Conservation (phyloP, 2,888 invertebrate genomes). For the Petrolisthes manimaculis region DNA sequence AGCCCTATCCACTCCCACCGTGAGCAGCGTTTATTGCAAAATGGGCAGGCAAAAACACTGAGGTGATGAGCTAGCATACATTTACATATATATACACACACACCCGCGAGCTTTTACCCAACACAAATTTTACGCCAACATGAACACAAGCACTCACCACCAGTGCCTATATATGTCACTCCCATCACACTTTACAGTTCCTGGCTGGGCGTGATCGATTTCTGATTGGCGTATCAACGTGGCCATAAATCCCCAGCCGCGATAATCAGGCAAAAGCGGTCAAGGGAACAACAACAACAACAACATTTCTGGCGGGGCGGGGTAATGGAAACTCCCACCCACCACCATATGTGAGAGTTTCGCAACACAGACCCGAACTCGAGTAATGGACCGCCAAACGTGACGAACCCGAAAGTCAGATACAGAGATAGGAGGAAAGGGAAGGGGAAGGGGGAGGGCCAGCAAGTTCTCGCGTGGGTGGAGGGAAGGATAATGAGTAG, state of each 20-base stretch:
- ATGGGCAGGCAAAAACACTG: neutral
- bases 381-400: neutral
- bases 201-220: neutral
- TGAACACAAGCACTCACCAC: neutral
- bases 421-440: neutral
- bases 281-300: neutral
- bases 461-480: neutral
- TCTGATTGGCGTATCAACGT: neutral
- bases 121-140: neutral
- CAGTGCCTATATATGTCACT: neutral
- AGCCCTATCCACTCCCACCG: too few species aligned
- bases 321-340: neutral
- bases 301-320: neutral
- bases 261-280: neutral
- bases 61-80: neutral
- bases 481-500: too few species aligned
- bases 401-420: neutral
- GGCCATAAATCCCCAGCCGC: neutral
- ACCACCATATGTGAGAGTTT: neutral
- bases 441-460: neutral
- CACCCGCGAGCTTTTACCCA: neutral
- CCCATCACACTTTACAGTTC: neutral
- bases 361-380: neutral
- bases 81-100: neutral
- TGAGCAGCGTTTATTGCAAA: neutral